Conservation (phyloP, 1,140 invertebrate genomes). For the Megalonaias nervosa region DNA sequence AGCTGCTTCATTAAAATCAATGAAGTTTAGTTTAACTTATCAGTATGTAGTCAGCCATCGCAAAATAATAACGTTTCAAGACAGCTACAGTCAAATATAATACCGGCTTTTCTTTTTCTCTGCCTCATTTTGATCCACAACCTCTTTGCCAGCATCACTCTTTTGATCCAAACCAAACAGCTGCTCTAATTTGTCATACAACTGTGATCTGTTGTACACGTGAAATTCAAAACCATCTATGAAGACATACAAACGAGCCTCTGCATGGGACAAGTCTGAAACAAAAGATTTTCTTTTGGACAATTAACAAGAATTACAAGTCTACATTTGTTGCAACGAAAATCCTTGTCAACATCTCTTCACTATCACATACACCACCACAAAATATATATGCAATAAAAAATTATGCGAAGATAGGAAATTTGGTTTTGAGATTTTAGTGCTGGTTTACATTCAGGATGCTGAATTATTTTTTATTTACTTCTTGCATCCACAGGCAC, state of each 20-base stretch:
- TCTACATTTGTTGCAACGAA: background rate
- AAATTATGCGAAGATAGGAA: too few relatives aligned
- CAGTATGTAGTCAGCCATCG: too few relatives aligned
- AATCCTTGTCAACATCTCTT: conserved; percentile 1
- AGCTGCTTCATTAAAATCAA: too few relatives aligned
- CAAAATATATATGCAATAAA: too few relatives aligned
- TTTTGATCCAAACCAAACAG: conserved; percentile 81
- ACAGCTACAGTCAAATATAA: conserved; percentile 13
- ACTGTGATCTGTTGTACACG: conserved; percentile 92
- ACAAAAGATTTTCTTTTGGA: conserved; percentile 43
- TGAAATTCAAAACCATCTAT: conserved; percentile 97
- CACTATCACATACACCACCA: background rate
- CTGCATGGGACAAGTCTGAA: conserved; percentile 94
- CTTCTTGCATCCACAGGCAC: too few relatives aligned
- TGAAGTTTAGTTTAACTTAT: too few relatives aligned
- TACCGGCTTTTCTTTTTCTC: conserved; percentile 66
- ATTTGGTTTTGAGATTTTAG: too few relatives aligned
- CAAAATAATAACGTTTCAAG: conserved; percentile 13
- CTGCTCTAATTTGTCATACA: conserved; percentile 92
- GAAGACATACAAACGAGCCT: conserved; percentile 93
- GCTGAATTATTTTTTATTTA: too few relatives aligned
- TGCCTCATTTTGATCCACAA: conserved; percentile 7
- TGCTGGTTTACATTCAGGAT: too few relatives aligned
- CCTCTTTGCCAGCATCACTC: background rate
- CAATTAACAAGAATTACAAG: background rate